Conservation (phyloP, 1,140 invertebrate genomes). For the Ceratina australensis region DNA sequence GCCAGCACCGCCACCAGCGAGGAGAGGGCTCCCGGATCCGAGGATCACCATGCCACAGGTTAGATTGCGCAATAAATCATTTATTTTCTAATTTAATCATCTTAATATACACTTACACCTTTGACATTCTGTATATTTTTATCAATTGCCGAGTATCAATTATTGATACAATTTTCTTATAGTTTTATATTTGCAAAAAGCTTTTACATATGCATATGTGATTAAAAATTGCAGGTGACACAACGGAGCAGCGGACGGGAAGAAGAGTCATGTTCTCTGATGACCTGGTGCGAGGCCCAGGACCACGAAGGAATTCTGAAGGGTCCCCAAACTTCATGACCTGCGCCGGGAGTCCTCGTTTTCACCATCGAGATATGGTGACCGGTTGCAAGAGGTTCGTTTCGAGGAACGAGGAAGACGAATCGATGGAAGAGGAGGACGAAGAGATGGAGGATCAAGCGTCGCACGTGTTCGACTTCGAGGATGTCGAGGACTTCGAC, state of each 20-base stretch:
- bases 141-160: too few species aligned
- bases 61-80: too few species aligned
- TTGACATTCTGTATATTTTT: too few species aligned
- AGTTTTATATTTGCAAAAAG: not conserved
- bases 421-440: constrained; percentile 72
- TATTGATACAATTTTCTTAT: too few species aligned
- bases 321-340: constrained; percentile 76
- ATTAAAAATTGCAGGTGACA: constrained; percentile 39
- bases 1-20: constrained; percentile 84
- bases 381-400: constrained; percentile 65
- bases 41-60: constrained; percentile 61
- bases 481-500: constrained; percentile 75
- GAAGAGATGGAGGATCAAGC: constrained; percentile 56
- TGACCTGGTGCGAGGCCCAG: constrained; percentile 39
- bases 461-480: constrained; percentile 74
- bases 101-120: too few species aligned
- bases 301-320: constrained; percentile 73
- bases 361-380: constrained; percentile 55
- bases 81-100: too few species aligned
- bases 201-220: not conserved
- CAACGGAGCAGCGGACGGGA: constrained; percentile 38
- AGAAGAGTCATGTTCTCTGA: constrained; percentile 64
- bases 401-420: constrained; percentile 69
- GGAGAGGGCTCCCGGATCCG: constrained; percentile 66
- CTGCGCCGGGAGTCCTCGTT: constrained; percentile 73